Base-by-base conservation (phyloP, 2,888 invertebrate genomes). In the Amiota mariae region DNA sequence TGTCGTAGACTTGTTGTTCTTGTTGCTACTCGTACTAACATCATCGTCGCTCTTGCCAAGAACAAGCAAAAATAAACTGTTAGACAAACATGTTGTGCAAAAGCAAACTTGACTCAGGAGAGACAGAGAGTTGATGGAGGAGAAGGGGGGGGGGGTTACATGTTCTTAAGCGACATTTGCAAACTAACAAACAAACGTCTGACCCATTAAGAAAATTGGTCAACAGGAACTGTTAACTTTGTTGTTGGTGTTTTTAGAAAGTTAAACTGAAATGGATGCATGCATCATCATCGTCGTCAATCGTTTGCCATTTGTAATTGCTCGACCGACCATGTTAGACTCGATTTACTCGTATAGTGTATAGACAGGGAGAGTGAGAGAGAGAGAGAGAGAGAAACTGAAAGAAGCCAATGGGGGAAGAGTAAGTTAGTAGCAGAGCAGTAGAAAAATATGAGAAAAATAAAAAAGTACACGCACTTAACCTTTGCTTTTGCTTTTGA, bases 181-280 rank as follows among this genome's bases (percentile, higher is more conserved):
- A 66, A 66, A 18, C 48, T 71, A 46, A 36, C 36, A 36, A 36
- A 36, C 36, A 36, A 36, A 51, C 78, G 82, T 80, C 79, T 83
- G 85, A 85, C 85, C 85, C 66, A 84, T 81, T 82, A 84, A 80
- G 79, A 77, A 80, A 81, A 85, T 85, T 85, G 81, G 82, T 81
- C 84, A 85, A 84, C 84, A 80, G 84, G 84, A 84, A 81, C 77
- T 77, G 77, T 75, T 48, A 66, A 66, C 66, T 66, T 66, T 66
- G 15, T 18, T 12, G 10, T 57, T 57, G 15, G 18, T 59, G 47
- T 49, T 47, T 49, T 63, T 71, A 64, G 71, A 71, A 71, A 71
- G 71, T 71, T 46, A 13, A 12, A 12, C 46, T 18, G 63, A 36
- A 63, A 46, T 54, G n/a, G 12, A 10, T n/a, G 54, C 15, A 10